phyloP scores from a whole-genome alignment of 2,113 vertebrate genomes.

The Ophiodon elongatus region DNA sequence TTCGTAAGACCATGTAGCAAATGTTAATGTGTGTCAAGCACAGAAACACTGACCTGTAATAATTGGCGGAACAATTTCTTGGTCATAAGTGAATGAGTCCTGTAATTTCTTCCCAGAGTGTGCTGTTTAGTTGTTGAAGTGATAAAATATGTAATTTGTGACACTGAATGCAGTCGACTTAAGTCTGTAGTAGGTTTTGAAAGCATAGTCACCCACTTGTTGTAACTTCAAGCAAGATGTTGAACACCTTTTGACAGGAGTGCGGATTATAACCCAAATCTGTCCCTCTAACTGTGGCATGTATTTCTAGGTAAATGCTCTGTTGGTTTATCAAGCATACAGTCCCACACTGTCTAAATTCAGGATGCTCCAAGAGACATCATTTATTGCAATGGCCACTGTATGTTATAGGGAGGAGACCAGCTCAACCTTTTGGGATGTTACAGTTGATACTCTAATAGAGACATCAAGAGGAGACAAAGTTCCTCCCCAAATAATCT shows the following conservation, averaged over 20 bases:
- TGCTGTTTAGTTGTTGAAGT: background rate
- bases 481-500: constrained; percentile 16
- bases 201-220: background rate
- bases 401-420: constrained; percentile 15
- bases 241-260: background rate
- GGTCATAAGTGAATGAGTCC: background rate
- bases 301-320: background rate
- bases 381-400: constrained; percentile 20
- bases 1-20: constrained; percentile 4
- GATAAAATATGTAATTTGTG: background rate
- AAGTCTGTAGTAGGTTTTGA: constrained; percentile 6
- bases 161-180: background rate
- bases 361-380: background rate
- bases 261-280: background rate
- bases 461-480: constrained; percentile 27
- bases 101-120: background rate
- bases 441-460: constrained; percentile 4
- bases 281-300: background rate
- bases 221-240: constrained; percentile 4
- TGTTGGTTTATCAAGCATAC: background rate
- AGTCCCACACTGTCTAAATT: background rate
- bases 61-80: background rate
- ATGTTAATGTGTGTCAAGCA: background rate
- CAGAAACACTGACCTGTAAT: background rate
- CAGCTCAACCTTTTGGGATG: constrained; percentile 32